Percentiles rank a stretch among this genome's conserved stretches.
Conservation (phyloP, 2,888 invertebrate species). For the Argynnis bischoffii region DNA sequence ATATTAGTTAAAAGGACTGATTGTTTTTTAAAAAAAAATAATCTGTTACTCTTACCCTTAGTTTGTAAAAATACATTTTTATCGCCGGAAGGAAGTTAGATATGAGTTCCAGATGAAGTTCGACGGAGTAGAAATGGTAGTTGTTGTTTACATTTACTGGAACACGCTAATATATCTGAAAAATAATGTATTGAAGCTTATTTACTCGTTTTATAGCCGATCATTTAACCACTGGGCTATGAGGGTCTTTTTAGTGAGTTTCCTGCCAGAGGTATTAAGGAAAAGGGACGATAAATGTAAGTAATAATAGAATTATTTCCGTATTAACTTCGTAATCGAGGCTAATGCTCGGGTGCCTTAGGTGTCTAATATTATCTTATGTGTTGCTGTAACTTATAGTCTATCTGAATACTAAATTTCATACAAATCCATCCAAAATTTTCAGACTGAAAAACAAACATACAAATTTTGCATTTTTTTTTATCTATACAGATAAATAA, state of each 20-base stretch:
- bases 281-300: slow-evolving; percentile 25
- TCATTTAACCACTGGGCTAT: slow-evolving; percentile 10
- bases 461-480: too few relatives aligned
- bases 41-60: slow-evolving; percentile 7
- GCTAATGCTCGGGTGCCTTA: too few relatives aligned
- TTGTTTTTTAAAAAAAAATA: neutral
- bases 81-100: slow-evolving; percentile 17
- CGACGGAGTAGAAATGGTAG: neutral
- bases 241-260: slow-evolving; percentile 30
- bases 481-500: too few relatives aligned
- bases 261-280: slow-evolving; percentile 27
- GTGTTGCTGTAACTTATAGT: too few relatives aligned
- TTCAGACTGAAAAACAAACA: too few relatives aligned
- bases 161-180: neutral
- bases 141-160: slow-evolving; percentile 1
- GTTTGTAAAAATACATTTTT: slow-evolving; percentile 1
- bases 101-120: neutral
- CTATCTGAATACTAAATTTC: too few relatives aligned
- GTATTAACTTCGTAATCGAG: neutral
- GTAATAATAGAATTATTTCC: slow-evolving; percentile 4
- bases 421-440: too few relatives aligned
- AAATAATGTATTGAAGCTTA: neutral
- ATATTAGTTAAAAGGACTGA: too few relatives aligned
- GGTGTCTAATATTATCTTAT: too few relatives aligned
- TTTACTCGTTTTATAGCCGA: neutral